Evolutionary conservation across 2,113 vertebrate genomes (phyloP).

Genomic region (Otis tarda): DNA sequence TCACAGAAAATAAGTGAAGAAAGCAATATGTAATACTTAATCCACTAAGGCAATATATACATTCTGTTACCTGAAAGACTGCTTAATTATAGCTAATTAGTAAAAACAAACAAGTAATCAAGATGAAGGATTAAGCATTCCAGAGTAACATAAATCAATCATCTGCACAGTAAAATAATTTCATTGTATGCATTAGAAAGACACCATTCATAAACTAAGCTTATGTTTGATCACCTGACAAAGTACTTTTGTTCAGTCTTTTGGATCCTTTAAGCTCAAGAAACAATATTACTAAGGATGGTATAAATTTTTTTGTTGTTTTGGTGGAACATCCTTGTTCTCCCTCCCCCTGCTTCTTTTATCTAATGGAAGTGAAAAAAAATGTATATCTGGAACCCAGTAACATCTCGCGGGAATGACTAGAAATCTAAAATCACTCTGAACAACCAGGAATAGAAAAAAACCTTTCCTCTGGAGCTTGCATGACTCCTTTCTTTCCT

Average conservation of each 20-base stretch:
- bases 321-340: background rate
- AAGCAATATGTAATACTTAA: background rate
- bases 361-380: background rate
- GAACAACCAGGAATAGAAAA: background rate
- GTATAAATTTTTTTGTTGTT: background rate
- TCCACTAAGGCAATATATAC: background rate
- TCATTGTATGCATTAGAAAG: constrained; percentile 18
- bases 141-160: constrained; percentile 22
- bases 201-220: constrained; percentile 18
- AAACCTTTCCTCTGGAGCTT: background rate
- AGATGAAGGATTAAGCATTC: constrained; percentile 36
- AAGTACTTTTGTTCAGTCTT: background rate
- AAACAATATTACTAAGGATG: background rate
- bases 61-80: constrained; percentile 22
- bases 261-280: background rate
- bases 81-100: constrained; percentile 23
- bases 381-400: background rate
- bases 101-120: constrained; percentile 7
- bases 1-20: background rate
- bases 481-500: background rate
- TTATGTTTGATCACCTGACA: constrained; percentile 7
- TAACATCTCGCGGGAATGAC: background rate
- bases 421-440: background rate
- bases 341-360: background rate
- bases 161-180: constrained; percentile 7